A percentile compares a stretch with the other conserved stretches of the same genome.
Evolutionary conservation across 1,140 invertebrate species (phyloP).

Genomic region (Aplysia californica): DNA sequence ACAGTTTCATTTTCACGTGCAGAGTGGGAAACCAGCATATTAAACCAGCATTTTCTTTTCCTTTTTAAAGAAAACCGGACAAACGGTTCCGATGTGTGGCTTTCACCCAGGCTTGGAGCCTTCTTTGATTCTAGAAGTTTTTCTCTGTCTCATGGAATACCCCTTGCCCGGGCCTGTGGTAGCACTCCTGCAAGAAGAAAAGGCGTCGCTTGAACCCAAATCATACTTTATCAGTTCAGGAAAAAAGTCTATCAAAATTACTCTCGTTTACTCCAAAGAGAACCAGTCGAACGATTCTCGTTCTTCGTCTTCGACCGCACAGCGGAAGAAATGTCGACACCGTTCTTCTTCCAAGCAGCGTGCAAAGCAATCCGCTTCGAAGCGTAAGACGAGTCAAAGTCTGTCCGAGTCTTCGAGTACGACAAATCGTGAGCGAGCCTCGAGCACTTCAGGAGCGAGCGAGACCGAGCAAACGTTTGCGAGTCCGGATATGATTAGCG

Average conservation of each 20-base stretch:
- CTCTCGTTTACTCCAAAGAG: constrained; percentile 25
- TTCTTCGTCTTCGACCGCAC: neutral
- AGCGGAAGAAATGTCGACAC: constrained; percentile 13
- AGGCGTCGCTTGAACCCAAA: constrained; percentile 7
- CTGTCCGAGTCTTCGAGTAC: constrained; percentile 16
- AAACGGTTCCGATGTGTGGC: too few relatives aligned
- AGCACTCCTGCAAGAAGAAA: constrained; percentile 18
- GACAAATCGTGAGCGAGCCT: neutral
- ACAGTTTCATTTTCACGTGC: too few relatives aligned
- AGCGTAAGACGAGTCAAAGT: neutral
- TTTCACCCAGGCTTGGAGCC: too few relatives aligned
- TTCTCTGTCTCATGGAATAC: constrained; percentile 14
- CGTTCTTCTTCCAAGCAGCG: neutral
- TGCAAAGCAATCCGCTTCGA: neutral
- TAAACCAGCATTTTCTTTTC: too few relatives aligned
- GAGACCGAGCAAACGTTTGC: neutral
- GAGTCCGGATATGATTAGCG: neutral
- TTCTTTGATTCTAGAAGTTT: too few relatives aligned
- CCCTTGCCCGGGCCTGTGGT: constrained; percentile 21
- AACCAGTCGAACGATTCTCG: neutral
- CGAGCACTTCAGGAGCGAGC: neutral
- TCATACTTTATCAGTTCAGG: constrained; percentile 27
- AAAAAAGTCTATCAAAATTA: constrained; percentile 28
- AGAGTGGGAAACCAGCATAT: too few relatives aligned
- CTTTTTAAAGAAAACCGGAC: too few relatives aligned